Conservation (phyloP, 2,113 vertebrate species). For the Podilymbus podiceps region DNA sequence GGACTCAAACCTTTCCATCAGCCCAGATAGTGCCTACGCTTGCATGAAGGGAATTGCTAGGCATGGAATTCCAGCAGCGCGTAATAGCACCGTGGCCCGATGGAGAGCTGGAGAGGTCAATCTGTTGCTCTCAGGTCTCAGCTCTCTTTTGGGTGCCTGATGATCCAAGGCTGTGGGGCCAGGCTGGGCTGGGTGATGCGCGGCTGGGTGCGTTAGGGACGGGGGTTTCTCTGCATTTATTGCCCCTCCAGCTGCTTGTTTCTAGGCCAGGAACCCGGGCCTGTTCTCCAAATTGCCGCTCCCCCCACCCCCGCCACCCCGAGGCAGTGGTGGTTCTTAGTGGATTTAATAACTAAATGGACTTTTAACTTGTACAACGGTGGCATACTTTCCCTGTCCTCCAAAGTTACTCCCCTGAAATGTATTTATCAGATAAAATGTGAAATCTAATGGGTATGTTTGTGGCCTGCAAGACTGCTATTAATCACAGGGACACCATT, state of each 20-base stretch:
- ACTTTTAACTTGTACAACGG: background rate
- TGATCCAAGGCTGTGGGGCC: background rate
- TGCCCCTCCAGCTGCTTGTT: background rate
- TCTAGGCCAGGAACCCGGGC: background rate
- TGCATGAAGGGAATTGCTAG: background rate
- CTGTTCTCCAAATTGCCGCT: background rate
- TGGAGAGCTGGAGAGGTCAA: background rate
- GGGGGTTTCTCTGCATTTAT: background rate
- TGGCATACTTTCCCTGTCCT: background rate
- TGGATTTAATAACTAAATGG: background rate
- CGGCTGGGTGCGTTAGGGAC: background rate
- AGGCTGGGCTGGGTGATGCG: background rate
- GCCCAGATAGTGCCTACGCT: background rate
- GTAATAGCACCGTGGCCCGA: fast-evolving
- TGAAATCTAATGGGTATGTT: background rate
- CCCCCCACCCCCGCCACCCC: too few species aligned
- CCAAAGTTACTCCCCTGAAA: background rate
- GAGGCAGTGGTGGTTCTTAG: background rate
- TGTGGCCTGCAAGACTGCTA: background rate
- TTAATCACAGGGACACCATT: slow-evolving; percentile 18
- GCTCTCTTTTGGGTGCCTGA: background rate
- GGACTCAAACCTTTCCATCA: background rate
- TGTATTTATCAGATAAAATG: background rate
- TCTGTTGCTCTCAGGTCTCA: background rate
- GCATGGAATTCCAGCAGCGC: fast-evolving